Evolutionary conservation across 2,797 vertebrate species (phyloP).

Genomic region (Cheirogaleus major): DNA sequence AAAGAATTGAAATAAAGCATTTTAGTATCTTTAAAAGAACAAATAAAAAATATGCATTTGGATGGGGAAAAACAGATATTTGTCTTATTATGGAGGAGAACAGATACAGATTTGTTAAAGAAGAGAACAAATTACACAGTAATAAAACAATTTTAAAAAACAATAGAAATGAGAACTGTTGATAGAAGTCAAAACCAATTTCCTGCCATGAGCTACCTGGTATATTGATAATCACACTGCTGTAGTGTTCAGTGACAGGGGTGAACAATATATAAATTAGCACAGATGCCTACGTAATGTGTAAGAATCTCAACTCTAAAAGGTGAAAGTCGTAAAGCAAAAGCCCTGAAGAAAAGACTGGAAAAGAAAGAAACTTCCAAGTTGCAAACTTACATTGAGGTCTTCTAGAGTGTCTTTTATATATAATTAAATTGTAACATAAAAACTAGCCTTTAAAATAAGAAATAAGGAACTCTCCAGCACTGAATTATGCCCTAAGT

Average conservation of each 20-base stretch:
- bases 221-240: not conserved
- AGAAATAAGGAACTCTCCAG: not conserved
- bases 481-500: not conserved
- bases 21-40: not conserved
- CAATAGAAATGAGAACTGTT: not conserved
- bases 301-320: not conserved
- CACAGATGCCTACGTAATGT: rapidly evolving
- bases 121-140: not conserved
- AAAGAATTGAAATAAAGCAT: not conserved
- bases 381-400: not conserved
- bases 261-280: rapidly evolving
- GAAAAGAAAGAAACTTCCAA: not conserved
- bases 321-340: not conserved
- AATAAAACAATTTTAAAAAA: not conserved
- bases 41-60: not conserved
- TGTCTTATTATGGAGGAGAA: not conserved
- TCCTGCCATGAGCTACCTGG: not conserved
- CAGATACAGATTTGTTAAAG: not conserved
- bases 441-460: not conserved
- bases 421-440: not conserved
- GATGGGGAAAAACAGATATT: not conserved
- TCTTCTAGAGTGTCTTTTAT: not conserved
- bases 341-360: not conserved
- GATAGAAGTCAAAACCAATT: not conserved
- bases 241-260: rapidly evolving